These are phyloP conservation scores for Fragum sueziense DNA, from an alignment of 2,888 invertebrate species.

Conservation along the genomic window DNA sequence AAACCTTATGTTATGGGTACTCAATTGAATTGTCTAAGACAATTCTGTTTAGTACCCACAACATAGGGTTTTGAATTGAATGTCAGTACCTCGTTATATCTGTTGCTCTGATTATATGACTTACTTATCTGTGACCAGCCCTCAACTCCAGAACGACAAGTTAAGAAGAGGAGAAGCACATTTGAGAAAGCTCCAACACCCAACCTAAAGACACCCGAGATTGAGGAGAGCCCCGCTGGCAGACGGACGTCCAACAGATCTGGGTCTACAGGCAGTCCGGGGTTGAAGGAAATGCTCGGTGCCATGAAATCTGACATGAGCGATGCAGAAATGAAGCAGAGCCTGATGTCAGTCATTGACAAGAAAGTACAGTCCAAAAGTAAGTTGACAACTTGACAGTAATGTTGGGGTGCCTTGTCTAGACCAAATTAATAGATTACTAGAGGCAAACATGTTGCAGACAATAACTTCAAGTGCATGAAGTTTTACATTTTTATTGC, in stretches of 20 bases:
- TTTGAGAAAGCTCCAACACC: constrained; percentile 69
- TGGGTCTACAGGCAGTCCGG: constrained; percentile 54
- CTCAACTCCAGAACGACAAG: constrained; percentile 13
- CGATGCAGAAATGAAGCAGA: constrained; percentile 69
- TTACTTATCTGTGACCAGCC: neutral
- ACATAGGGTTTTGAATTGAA: too few species aligned
- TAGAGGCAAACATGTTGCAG: too few species aligned
- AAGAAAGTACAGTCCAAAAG: constrained; percentile 69
- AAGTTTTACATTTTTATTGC: too few species aligned
- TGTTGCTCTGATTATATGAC: too few species aligned
- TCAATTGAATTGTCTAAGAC: too few species aligned
- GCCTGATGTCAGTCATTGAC: constrained; percentile 69
- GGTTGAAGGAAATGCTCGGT: constrained; percentile 67
- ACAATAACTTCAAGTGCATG: too few species aligned
- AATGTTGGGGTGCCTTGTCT: too few species aligned
- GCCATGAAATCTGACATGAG: constrained; percentile 70
- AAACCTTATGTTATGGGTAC: too few species aligned
- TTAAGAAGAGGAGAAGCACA: constrained; percentile 64
- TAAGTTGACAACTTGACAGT: too few species aligned
- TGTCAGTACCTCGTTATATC: too few species aligned
- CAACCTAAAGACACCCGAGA: constrained; percentile 22
- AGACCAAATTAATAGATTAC: too few species aligned
- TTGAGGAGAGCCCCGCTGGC: constrained; percentile 5
- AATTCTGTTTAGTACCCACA: too few species aligned
- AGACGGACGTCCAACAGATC: neutral